Percentiles rank a stretch among this genome's conserved stretches.
These are phyloP conservation scores for Dasysyrphus tricinctus DNA, from an alignment of 2,888 invertebrate genomes.

Conservation along the genomic window DNA sequence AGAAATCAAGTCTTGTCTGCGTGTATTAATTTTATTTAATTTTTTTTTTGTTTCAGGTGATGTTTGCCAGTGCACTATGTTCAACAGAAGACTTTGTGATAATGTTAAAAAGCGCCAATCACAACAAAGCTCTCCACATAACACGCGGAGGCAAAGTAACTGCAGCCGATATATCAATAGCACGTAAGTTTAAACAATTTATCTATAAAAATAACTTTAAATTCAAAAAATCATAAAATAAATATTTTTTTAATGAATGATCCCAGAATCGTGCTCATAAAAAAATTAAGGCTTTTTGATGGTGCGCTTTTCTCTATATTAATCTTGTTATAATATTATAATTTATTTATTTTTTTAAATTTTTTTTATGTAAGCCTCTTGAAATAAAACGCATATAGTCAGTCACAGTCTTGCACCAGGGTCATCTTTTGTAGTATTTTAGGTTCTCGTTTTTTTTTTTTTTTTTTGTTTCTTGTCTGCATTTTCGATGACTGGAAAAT, in stretches of 20 bases:
- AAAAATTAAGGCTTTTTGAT: neutral
- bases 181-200: slow-evolving; percentile 80
- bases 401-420: slow-evolving; percentile 25
- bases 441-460: neutral
- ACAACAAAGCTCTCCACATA: slow-evolving; percentile 81
- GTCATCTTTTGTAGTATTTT: slow-evolving; percentile 37
- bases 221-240: neutral
- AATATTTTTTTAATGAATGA: neutral
- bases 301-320: neutral
- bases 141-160: slow-evolving; percentile 81
- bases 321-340: slow-evolving; percentile 33
- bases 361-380: slow-evolving; percentile 12
- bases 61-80: slow-evolving; percentile 82
- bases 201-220: neutral
- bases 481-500: slow-evolving; percentile 32
- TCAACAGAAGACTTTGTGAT: slow-evolving; percentile 81
- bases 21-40: neutral
- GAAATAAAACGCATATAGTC: slow-evolving; percentile 16
- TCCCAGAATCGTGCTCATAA: neutral
- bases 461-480: slow-evolving; percentile 13
- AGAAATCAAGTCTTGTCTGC: too few species aligned
- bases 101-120: slow-evolving; percentile 80
- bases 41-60: slow-evolving; percentile 78
- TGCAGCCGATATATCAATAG: slow-evolving; percentile 81
- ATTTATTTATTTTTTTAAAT: neutral